Percentiles rank a stretch among this genome's conserved stretches.
phyloP scores from a whole-genome alignment of 1,140 invertebrate species.

The Marisa cornuarietis region DNA sequence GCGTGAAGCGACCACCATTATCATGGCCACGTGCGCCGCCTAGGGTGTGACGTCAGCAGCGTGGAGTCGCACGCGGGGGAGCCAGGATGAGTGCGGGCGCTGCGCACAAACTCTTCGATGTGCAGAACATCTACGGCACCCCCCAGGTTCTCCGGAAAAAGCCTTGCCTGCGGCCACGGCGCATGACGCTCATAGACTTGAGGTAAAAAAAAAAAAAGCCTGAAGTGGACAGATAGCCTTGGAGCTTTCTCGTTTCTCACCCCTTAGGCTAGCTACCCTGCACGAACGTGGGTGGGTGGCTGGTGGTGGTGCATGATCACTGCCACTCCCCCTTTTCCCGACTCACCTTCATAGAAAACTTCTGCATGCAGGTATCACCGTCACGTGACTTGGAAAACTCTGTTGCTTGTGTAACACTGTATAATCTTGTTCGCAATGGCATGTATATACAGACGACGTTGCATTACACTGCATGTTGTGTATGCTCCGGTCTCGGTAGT shows the following conservation, averaged over 20 bases:
- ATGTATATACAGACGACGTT: no score
- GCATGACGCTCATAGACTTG: conserved; percentile 57
- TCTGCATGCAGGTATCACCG: not conserved
- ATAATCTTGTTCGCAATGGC: no score
- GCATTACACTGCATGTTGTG: no score
- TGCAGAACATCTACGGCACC: conserved; percentile 60
- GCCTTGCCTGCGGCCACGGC: conserved; percentile 39
- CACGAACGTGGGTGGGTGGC: no score
- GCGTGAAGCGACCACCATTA: not conserved
- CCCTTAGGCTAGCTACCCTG: no score
- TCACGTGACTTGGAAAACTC: no score
- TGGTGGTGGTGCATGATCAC: no score
- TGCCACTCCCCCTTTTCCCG: not conserved
- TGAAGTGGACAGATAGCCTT: no score
- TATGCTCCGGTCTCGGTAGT: no score
- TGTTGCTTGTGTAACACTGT: not conserved
- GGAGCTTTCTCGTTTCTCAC: no score
- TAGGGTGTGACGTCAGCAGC: no score
- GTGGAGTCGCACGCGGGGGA: not conserved
- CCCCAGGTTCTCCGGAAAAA: conserved; percentile 53
- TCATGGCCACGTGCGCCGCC: no score
- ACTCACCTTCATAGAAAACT: not conserved
- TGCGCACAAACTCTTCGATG: conserved; percentile 45
- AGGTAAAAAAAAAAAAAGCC: conserved; percentile 38
- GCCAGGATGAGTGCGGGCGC: conserved; percentile 6